Percentiles rank a stretch among this genome's conserved stretches.
Conservation (phyloP, 2,888 invertebrate species). For the Conus canariensis region DNA sequence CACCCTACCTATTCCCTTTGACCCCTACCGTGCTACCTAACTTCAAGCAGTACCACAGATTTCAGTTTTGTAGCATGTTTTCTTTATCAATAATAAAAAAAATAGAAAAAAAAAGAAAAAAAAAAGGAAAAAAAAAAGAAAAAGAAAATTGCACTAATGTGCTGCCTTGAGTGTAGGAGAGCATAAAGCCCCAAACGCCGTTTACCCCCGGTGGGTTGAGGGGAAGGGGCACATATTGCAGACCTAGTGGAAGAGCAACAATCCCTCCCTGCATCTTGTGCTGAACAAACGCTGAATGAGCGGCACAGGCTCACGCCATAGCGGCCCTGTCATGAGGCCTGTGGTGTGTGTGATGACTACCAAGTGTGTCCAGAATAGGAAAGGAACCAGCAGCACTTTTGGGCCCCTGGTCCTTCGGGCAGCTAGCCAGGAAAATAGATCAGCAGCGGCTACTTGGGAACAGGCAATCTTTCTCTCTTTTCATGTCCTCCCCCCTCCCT, state of each 20-base stretch:
- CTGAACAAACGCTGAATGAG: conserved; percentile 20
- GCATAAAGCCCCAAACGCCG: conserved; percentile 1
- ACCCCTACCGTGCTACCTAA: conserved; percentile 39
- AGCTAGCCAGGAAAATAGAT: conserved; percentile 43
- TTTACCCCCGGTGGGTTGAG: conserved; percentile 7
- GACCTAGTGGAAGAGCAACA: conserved; percentile 42
- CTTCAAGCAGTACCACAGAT: conserved; percentile 9
- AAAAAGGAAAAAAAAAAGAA: neutral
- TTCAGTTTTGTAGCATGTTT: neutral
- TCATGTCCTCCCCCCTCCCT: conserved; percentile 29
- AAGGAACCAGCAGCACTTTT: conserved; percentile 30
- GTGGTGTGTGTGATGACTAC: conserved; percentile 29
- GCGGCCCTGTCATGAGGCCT: neutral
- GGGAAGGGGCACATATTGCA: conserved; percentile 35
- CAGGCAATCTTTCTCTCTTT: conserved; percentile 38
- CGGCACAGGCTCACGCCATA: neutral
- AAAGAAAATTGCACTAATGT: conserved; percentile 40
- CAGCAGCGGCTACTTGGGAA: conserved; percentile 46
- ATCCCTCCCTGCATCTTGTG: conserved; percentile 20
- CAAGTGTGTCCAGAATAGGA: conserved; percentile 32
- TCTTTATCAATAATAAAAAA: conserved; percentile 14
- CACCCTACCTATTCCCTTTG: conserved; percentile 39
- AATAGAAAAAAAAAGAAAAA: conserved; percentile 1
- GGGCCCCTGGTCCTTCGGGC: neutral
- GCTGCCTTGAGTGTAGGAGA: conserved; percentile 41